Base-by-base conservation (phyloP, 2,888 invertebrate genomes). In the Tiliacea aurago region DNA sequence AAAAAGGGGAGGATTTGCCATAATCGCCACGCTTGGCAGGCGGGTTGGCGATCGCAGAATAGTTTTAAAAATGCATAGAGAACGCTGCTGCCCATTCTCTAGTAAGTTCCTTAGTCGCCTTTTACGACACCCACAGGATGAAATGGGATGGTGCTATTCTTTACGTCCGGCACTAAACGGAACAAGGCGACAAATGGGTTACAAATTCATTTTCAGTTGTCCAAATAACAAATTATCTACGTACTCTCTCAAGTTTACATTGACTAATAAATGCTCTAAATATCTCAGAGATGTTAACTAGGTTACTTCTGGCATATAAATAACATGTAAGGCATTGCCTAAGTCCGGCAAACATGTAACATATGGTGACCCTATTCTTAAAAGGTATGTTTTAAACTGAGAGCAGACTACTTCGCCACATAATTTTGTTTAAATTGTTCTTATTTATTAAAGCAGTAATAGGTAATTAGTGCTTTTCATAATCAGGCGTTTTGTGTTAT, bases 281-380 rank as follows among this genome's bases (percentile, higher is more conserved):
- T 64, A 33, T 33, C 3, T 37, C 4, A 23, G 10, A 70, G 0
- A 62, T 11, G 4, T 45, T 56, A 74, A 73, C 62, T 70, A 61
- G 69, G 71, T 79, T 73, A 73, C 11, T 45, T 45, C 49, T 47
- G 11, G 33, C 37, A 13, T 70, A 69, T 53, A 65, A 65, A 62
- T 43, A 37, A 37, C 33, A 72, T 37, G 18, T 65, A 18, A 51
- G 28, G 33, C 11, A 23, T 81, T 83, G 53, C 73, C 20, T 53
- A 71, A 84, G 73, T 61, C 72, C 77, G 59, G 41, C 20, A 68
- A 78, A 78, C 56, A 76, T 4, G 56, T 56, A 72, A 75, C 85
- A 85, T 80, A 70, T 86, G 86, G 85, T 77, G 82, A 76, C 86
- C 85, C 84, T 78, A 84, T 82, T 85, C 37, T 15, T 47, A 59